Evolutionary conservation across 2,113 vertebrate genomes (phyloP).

Genomic region (Podilymbus podiceps): DNA sequence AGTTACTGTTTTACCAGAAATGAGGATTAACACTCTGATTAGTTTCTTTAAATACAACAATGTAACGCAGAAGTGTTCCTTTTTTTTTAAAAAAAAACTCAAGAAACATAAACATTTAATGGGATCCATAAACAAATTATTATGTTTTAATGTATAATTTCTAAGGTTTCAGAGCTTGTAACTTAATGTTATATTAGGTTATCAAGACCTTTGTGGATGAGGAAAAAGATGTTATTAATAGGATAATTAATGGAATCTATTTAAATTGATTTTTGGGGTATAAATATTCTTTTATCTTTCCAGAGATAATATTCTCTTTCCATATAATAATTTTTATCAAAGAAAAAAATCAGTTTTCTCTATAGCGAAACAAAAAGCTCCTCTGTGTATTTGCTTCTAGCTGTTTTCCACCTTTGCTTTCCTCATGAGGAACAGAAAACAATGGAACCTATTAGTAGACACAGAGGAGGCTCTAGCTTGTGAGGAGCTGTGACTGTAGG

Average conservation of each 20-base stretch:
- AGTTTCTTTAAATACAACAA: not conserved
- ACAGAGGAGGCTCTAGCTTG: not conserved
- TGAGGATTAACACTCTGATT: not conserved
- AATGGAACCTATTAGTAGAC: not conserved
- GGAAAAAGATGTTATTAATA: not conserved
- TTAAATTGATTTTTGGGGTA: not conserved
- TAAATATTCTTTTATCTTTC: not conserved
- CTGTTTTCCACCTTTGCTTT: not conserved
- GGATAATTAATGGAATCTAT: not conserved
- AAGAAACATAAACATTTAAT: not conserved
- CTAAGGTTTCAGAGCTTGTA: not conserved
- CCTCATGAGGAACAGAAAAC: not conserved
- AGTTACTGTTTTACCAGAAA: not conserved
- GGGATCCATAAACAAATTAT: not conserved
- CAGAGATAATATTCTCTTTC: not conserved
- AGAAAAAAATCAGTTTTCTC: not conserved
- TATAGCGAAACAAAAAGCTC: not conserved
- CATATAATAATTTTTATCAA: not conserved
- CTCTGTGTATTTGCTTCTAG: not conserved
- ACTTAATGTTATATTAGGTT: not conserved
- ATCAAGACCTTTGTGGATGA: not conserved
- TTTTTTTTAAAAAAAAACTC: not conserved
- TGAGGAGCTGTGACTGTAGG: not conserved
- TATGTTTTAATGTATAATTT: not conserved
- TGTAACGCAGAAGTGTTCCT: not conserved